Evolutionary conservation across 2,888 invertebrate genomes (phyloP).

Genomic region (Fragum fragum): DNA sequence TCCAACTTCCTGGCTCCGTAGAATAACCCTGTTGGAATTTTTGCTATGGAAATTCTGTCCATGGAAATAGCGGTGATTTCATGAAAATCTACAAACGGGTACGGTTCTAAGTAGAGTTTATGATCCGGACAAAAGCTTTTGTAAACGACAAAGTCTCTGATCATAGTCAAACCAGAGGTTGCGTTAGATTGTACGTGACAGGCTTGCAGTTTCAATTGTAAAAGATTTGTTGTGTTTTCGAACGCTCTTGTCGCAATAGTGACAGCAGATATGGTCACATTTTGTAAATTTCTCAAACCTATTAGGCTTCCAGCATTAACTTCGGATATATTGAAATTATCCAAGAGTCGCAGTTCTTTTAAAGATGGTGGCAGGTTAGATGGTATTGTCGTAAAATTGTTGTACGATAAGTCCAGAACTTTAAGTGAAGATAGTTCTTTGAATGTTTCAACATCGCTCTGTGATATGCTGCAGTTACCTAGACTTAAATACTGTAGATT

Average conservation of each 20-base stretch:
- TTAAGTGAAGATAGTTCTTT: neutral
- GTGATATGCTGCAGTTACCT: neutral
- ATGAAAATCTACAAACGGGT: neutral
- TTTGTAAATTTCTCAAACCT: neutral
- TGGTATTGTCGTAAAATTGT: slow-evolving; percentile 8
- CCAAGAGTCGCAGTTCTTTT: neutral
- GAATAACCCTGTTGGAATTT: neutral
- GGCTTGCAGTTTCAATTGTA: neutral
- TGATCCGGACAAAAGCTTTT: neutral
- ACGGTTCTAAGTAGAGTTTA: neutral
- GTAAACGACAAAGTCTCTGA: neutral
- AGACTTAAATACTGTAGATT: neutral
- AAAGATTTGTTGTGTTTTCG: neutral
- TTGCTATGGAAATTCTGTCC: slow-evolving; percentile 8
- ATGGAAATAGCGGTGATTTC: neutral
- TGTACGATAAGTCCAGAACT: neutral
- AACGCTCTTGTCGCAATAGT: neutral
- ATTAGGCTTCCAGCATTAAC: neutral
- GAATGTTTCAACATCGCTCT: neutral
- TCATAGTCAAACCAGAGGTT: neutral
- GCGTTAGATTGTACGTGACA: neutral
- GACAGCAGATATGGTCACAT: neutral
- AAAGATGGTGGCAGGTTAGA: neutral
- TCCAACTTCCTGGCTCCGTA: slow-evolving; percentile 5
- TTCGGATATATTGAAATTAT: neutral